Percentiles rank a stretch among this genome's conserved stretches.
Evolutionary conservation across 2,888 invertebrate genomes (phyloP).

Genomic region (Amiota minor): DNA sequence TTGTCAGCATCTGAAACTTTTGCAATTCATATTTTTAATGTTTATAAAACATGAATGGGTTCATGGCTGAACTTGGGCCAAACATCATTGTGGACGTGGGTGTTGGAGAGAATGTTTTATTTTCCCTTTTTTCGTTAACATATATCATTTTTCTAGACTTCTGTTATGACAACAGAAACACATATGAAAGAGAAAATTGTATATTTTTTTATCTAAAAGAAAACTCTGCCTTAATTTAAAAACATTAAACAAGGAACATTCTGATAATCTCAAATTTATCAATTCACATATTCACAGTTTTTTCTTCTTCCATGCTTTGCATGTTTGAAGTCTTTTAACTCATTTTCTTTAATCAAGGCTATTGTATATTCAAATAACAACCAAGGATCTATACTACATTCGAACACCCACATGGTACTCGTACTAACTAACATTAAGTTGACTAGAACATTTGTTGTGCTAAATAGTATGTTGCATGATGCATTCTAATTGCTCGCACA

Average conservation of each 20-base stretch:
- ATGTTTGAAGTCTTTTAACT: slow-evolving; percentile 11
- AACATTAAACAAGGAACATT: too few species aligned
- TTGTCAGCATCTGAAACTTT: not conserved
- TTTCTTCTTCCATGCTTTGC: not conserved
- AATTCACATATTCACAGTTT: slow-evolving; percentile 16
- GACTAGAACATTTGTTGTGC: slow-evolving; percentile 4
- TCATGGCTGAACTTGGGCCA: not conserved
- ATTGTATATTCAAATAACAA: not conserved
- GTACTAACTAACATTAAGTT: too few species aligned
- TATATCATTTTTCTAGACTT: not conserved
- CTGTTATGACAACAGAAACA: not conserved
- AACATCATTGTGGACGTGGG: not conserved
- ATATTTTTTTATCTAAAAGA: too few species aligned
- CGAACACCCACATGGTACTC: not conserved
- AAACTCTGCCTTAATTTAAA: too few species aligned
- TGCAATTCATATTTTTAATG: slow-evolving; percentile 5
- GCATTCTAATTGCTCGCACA: slow-evolving; percentile 27
- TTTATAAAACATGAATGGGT: not conserved
- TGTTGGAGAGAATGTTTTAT: not conserved
- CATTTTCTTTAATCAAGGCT: slow-evolving; percentile 7
- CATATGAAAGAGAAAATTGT: not conserved
- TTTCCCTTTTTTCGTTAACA: not conserved
- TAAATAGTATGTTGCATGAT: slow-evolving; percentile 23
- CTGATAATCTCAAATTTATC: not conserved
- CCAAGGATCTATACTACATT: not conserved